A percentile compares a stretch with the other conserved stretches of the same genome.
Conservation (phyloP, 1,140 invertebrate species). For the Periplaneta americana region DNA sequence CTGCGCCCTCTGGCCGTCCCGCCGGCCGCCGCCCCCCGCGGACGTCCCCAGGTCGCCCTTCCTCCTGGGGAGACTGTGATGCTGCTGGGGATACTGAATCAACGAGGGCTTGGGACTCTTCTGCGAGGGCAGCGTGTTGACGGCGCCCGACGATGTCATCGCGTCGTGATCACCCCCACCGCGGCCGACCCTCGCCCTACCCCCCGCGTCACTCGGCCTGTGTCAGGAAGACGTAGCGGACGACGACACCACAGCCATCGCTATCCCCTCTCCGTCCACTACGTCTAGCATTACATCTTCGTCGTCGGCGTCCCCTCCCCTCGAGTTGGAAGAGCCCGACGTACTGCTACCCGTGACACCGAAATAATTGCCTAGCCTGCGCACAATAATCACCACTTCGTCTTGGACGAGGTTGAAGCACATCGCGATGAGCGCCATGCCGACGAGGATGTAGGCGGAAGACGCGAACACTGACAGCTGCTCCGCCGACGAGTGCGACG, state of each 20-base stretch:
- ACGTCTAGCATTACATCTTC: conserved; percentile 8
- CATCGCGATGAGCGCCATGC: conserved; percentile 94
- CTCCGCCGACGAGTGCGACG: conserved; percentile 48
- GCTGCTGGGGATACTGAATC: background rate
- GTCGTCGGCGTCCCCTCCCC: conserved; percentile 7
- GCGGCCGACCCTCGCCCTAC: too few relatives aligned
- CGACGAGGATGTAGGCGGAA: conserved; percentile 85
- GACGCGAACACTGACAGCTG: conserved; percentile 74
- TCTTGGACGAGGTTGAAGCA: conserved; percentile 95
- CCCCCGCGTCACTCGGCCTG: conserved; percentile 20
- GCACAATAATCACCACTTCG: conserved; percentile 67
- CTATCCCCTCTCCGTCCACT: conserved; percentile 45
- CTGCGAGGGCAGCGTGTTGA: background rate
- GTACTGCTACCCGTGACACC: conserved; percentile 32
- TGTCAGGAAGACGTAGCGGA: conserved; percentile 52
- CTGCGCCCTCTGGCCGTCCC: background rate
- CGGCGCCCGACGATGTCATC: background rate
- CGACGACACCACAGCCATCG: conserved; percentile 45
- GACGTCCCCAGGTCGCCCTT: conserved; percentile 32
- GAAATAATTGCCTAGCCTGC: conserved; percentile 30
- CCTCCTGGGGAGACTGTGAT: conserved; percentile 45
- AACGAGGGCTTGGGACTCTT: background rate
- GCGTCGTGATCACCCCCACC: background rate
- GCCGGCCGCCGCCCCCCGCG: conserved; percentile 28
- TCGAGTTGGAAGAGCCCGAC: conserved; percentile 23